These are phyloP conservation scores for Chaetoderma sp. DNA, from an alignment of 2,888 invertebrate species.

Conservation along the genomic window DNA sequence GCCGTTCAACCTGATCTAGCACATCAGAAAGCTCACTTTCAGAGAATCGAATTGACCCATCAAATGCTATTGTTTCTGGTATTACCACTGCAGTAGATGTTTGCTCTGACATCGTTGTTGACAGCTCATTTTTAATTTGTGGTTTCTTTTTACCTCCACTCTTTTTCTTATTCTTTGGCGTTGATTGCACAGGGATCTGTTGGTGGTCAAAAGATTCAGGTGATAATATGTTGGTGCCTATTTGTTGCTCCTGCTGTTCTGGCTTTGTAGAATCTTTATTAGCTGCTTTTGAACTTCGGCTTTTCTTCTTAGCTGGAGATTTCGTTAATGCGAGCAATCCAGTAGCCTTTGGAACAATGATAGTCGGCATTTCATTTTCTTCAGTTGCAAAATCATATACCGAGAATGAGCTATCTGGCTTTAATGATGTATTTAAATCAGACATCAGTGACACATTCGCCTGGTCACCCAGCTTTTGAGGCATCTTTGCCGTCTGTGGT, in stretches of 20 bases:
- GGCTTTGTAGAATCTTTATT: not conserved
- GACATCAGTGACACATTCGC: not conserved
- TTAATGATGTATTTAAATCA: too few species aligned
- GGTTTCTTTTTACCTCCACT: too few species aligned
- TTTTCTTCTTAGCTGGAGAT: not conserved
- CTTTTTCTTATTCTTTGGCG: too few species aligned
- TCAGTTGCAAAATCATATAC: not conserved
- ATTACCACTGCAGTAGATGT: conserved; percentile 24
- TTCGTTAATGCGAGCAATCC: not conserved
- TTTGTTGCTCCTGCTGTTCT: not conserved
- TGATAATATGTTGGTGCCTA: not conserved
- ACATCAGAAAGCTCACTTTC: conserved; percentile 60
- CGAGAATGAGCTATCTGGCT: not conserved
- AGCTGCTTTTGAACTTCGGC: not conserved
- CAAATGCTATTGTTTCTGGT: conserved; percentile 36
- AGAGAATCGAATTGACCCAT: conserved; percentile 59
- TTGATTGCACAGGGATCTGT: not conserved
- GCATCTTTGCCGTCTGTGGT: too few species aligned
- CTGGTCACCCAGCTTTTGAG: too few species aligned
- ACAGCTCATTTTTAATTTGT: too few species aligned
- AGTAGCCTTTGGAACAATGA: not conserved
- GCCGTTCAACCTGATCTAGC: conserved; percentile 63
- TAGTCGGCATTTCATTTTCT: not conserved
- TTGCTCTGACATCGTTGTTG: too few species aligned
- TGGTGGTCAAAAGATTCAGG: not conserved